phyloP scores from a whole-genome alignment of 1,140 invertebrate genomes.

The Drosophila cardini region DNA sequence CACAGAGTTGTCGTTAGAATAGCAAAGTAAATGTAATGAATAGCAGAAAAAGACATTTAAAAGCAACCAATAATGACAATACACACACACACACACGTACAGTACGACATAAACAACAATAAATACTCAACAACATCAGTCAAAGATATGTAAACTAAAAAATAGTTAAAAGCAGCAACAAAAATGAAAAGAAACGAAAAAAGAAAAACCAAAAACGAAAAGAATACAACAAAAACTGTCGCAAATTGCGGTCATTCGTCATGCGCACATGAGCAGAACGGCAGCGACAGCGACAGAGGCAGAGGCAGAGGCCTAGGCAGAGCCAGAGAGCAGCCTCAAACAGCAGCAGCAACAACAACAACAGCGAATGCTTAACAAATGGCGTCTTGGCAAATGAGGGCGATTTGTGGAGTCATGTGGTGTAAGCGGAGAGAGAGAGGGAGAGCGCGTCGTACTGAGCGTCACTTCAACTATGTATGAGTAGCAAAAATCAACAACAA shows the following conservation, averaged over 20 bases:
- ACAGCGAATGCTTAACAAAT: conserved; percentile 67
- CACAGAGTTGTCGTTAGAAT: conserved; percentile 59
- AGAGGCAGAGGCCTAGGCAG: conserved; percentile 24
- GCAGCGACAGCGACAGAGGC: conserved; percentile 28
- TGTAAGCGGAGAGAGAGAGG: background rate
- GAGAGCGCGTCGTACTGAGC: background rate
- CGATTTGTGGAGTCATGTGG: conserved; percentile 23
- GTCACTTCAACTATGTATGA: conserved; percentile 36
- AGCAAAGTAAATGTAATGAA: conserved; percentile 38
- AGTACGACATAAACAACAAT: conserved; percentile 38
- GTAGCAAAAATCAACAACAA: conserved; percentile 31
- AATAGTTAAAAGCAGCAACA: conserved; percentile 50
- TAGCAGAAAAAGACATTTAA: conserved; percentile 48
- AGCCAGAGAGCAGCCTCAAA: conserved; percentile 10
- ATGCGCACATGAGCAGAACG: conserved; percentile 83
- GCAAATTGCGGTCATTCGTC: conserved; percentile 84
- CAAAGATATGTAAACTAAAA: conserved; percentile 66
- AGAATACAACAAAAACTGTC: conserved; percentile 68
- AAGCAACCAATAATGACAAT: conserved; percentile 73
- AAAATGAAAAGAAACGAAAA: no score
- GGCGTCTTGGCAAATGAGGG: conserved; percentile 69
- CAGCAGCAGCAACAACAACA: conserved; percentile 25
- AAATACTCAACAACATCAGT: conserved; percentile 68
- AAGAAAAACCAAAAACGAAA: conserved; percentile 35
- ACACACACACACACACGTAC: conserved; percentile 51